Conservation (phyloP, 2,888 invertebrate species). For the Tachystola acroxantha region DNA sequence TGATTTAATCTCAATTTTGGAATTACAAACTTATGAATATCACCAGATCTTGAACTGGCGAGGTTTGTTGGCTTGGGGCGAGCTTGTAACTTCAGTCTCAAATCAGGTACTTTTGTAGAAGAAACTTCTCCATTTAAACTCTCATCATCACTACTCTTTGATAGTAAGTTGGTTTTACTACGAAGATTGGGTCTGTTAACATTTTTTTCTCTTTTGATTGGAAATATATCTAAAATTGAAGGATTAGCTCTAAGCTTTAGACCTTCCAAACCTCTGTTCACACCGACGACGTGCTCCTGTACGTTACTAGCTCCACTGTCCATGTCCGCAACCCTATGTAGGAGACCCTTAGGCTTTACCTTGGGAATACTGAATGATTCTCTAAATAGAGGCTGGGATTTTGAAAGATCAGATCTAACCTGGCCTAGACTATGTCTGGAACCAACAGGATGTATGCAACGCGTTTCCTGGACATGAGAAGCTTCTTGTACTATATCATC, state of each 20-base stretch:
- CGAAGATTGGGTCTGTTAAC: background rate
- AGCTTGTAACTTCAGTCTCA: background rate
- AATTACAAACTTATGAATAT: no score
- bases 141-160: background rate
- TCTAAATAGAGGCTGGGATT: constrained; percentile 17
- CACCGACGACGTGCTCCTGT: constrained; percentile 26
- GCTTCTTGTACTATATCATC: constrained; percentile 36
- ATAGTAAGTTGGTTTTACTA: background rate
- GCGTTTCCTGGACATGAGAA: constrained; percentile 41
- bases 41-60: background rate
- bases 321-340: constrained; percentile 30
- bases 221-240: background rate
- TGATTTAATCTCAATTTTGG: background rate
- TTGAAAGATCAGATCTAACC: constrained; percentile 11
- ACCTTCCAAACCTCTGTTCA: constrained; percentile 15
- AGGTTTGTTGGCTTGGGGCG: background rate
- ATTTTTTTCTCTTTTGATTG: constrained; percentile 1
- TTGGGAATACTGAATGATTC: constrained; percentile 29
- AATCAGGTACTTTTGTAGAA: background rate
- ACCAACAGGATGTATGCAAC: constrained; percentile 21
- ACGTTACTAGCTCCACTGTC: constrained; percentile 48
- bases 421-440: constrained; percentile 16
- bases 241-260: constrained; percentile 21
- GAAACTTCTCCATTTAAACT: background rate
- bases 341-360: constrained; percentile 15